Conservation (phyloP, 2,797 vertebrate genomes). For the Pangasius djambal region DNA sequence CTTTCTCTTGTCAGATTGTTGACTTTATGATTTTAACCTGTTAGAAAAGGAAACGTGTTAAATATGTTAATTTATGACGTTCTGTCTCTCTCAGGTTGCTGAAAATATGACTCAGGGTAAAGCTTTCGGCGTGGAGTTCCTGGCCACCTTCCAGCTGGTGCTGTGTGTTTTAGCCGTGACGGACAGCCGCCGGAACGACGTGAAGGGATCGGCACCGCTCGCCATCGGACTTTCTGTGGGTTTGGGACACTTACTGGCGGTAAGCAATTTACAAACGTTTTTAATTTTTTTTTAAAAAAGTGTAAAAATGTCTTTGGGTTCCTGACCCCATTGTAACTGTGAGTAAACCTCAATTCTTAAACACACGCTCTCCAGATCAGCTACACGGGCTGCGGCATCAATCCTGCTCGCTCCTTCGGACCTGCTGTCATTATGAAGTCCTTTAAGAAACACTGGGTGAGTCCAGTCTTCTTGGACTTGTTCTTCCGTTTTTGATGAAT, state of each 20-base stretch:
- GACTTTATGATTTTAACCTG: not conserved
- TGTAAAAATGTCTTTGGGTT: not conserved
- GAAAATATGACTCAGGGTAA: conserved; percentile 70
- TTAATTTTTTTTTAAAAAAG: no score
- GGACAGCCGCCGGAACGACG: conserved; percentile 75
- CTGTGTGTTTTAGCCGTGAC: conserved; percentile 82
- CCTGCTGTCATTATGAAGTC: conserved; percentile 73
- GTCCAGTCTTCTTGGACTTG: not conserved
- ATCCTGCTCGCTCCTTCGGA: conserved; percentile 85
- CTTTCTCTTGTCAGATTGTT: not conserved
- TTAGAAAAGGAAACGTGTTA: not conserved
- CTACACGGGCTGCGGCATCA: conserved; percentile 86
- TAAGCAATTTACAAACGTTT: conserved; percentile 62
- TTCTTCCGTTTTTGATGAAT: not conserved
- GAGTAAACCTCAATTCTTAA: conserved; percentile 18
- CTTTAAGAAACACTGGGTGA: conserved; percentile 83
- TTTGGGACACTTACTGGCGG: conserved; percentile 81
- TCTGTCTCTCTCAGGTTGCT: conserved; percentile 44
- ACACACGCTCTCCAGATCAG: conserved; percentile 75
- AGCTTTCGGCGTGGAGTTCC: conserved; percentile 81
- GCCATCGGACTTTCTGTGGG: conserved; percentile 81
- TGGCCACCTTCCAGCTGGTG: conserved; percentile 84
- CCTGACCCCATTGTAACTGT: not conserved
- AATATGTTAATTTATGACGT: not conserved
- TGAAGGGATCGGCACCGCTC: conserved; percentile 75